Evolutionary conservation across 2,888 invertebrate species (phyloP).

Genomic region (Apeira syringaria): DNA sequence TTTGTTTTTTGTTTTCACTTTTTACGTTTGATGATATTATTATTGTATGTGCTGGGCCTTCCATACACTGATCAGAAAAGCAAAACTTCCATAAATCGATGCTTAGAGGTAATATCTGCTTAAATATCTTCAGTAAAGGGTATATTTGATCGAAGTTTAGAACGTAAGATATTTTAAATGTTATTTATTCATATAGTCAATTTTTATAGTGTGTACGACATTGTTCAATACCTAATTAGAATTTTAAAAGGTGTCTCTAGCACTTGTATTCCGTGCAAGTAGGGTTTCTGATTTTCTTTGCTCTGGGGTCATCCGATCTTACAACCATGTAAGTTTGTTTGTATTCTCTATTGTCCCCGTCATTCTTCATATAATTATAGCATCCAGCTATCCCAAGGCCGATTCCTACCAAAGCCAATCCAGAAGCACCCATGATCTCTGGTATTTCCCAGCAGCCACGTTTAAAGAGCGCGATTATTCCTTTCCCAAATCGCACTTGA

Average conservation of each 20-base stretch:
- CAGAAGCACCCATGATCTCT: conserved; percentile 85
- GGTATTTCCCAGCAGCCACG: conserved; percentile 87
- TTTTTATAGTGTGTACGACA: too few relatives aligned
- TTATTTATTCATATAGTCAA: too few relatives aligned
- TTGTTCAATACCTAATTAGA: too few relatives aligned
- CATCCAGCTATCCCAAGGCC: conserved; percentile 69
- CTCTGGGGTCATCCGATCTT: conserved; percentile 86
- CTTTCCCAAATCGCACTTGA: conserved; percentile 50
- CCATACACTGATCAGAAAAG: too few relatives aligned
- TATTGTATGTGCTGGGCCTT: too few relatives aligned
- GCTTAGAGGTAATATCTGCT: too few relatives aligned
- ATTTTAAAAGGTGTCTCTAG: background rate
- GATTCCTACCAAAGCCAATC: conserved; percentile 82
- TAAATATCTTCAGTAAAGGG: too few relatives aligned
- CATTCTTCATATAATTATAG: conserved; percentile 69
- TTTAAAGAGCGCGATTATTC: conserved; percentile 49
- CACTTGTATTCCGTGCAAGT: conserved; percentile 38
- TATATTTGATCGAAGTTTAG: too few relatives aligned
- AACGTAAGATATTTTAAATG: too few relatives aligned
- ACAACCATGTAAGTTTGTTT: conserved; percentile 84
- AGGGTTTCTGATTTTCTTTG: conserved; percentile 59
- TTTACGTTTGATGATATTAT: too few relatives aligned
- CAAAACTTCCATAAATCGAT: too few relatives aligned
- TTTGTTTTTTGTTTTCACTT: too few relatives aligned
- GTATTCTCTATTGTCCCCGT: conserved; percentile 86